phyloP scores from a whole-genome alignment of 2,888 invertebrate species.

The Rosalia funebris region DNA sequence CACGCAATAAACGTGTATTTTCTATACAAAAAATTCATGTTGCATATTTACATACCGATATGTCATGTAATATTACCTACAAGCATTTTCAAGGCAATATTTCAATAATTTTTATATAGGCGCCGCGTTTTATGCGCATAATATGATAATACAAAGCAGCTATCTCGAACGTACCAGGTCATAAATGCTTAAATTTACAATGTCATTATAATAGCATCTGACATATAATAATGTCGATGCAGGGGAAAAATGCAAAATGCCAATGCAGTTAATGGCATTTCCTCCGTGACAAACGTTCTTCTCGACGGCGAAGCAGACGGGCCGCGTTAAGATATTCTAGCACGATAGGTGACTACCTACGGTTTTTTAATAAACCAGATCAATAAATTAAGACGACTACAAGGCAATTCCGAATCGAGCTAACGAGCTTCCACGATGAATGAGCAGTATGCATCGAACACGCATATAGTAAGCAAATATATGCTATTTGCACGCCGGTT shows the following conservation, averaged over 20 bases:
- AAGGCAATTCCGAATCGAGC: slow-evolving; percentile 12
- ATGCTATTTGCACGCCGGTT: slow-evolving; percentile 1
- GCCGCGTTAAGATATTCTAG: slow-evolving; percentile 4
- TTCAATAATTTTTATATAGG: background rate
- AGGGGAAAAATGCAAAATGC: slow-evolving; percentile 15
- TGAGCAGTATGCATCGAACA: slow-evolving; percentile 6
- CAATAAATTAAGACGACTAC: slow-evolving; percentile 24
- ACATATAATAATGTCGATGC: slow-evolving; percentile 10
- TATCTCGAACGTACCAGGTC: background rate
- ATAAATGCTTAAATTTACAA: slow-evolving; percentile 18
- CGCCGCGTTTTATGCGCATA: background rate
- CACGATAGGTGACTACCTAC: slow-evolving; percentile 19
- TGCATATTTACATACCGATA: too few relatives aligned
- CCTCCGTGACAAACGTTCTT: slow-evolving; percentile 4
- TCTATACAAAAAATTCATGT: too few relatives aligned
- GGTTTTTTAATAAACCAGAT: slow-evolving; percentile 14
- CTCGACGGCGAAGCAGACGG: background rate
- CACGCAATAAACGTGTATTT: too few relatives aligned
- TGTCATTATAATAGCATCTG: slow-evolving; percentile 8
- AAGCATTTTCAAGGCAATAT: background rate
- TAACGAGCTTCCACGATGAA: slow-evolving; percentile 20
- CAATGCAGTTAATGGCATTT: slow-evolving; percentile 14
- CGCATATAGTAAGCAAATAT: slow-evolving; percentile 17
- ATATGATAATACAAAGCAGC: slow-evolving; percentile 1
- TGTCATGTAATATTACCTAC: too few relatives aligned